Base-by-base conservation (phyloP, 2,113 vertebrate genomes). In the Archocentrus centrarchus region DNA sequence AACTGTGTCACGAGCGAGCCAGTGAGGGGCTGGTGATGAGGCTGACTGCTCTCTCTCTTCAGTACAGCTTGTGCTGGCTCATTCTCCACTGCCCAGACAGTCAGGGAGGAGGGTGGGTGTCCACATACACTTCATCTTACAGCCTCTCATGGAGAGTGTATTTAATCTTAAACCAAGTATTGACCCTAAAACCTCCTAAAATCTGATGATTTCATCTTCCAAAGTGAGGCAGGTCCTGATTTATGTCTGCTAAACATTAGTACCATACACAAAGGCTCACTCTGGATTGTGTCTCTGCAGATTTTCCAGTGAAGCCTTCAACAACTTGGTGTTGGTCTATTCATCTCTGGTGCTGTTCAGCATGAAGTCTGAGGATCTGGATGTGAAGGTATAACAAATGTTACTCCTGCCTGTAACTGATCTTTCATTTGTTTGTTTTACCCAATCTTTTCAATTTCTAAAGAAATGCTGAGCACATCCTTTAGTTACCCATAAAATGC, bases 41-140 rank as follows among this genome's bases (percentile, higher is more conserved):
- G 91, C 88, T 99, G 81, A 94, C 94, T 11, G 96, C 96, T 24
- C 92, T 99, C 77, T 98, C 97, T 1, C 94, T 99, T 77, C 98
- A 99, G 75, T 99, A 98, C 80, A 96, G 60, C 4, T 91, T 90
- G 92, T 99, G 97, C 79, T 99, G 98, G 98, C 79, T 99, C 81
- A 87, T 99, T 82, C 96, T 99, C 55, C 96, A 96, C 91, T 96
- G 93, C 59, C 95, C 93, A 63, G 92, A 95, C 87, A 92, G 82
- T 79, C 59, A 86, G 37, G 85, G 77, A 39, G 92, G 82, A 86
- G 96, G 83, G 94, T 96, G 88, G 70, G 93, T 75, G 22, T 53
- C 2, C 22, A 30, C 39, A 75, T 47, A 18, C 73, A 62, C 55
- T 32, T 13, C 50, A 17, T 24, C 15, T 41, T 70, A 30, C 9